Evolutionary conservation across 2,888 invertebrate genomes (phyloP).

Genomic region (Noctua comes): DNA sequence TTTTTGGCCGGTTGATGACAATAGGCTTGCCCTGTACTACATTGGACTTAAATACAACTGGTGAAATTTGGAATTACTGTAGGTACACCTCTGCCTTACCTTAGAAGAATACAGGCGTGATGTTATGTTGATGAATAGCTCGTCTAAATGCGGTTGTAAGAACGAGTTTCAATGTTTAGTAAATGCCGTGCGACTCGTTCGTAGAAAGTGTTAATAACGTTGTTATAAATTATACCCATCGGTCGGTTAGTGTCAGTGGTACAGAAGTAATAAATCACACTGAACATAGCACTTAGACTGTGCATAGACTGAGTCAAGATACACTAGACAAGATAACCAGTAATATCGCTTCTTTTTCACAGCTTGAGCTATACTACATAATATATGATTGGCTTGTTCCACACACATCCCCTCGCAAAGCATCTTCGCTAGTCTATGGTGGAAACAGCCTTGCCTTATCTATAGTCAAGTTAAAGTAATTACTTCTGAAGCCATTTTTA

Average conservation of each 20-base stretch:
- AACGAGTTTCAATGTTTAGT: neutral
- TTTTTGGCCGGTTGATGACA: neutral
- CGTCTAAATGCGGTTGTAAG: neutral
- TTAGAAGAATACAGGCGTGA: neutral
- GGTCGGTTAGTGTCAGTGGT: neutral
- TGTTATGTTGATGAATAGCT: neutral
- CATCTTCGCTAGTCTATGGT: too few species aligned
- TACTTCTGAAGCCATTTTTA: too few species aligned
- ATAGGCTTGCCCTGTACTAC: neutral
- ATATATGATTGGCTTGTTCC: too few species aligned
- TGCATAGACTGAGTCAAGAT: neutral
- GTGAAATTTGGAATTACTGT: too few species aligned
- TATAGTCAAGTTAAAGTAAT: too few species aligned
- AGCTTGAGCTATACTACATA: too few species aligned
- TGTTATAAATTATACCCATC: conserved; percentile 3
- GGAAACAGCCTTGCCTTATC: too few species aligned
- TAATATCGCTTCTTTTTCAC: too few species aligned
- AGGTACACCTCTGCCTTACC: neutral
- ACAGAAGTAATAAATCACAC: conserved; percentile 16
- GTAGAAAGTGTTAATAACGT: conserved; percentile 36
- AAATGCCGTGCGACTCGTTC: neutral
- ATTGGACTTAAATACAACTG: neutral
- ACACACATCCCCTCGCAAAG: too few species aligned
- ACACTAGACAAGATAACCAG: too few species aligned
- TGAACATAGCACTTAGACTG: conserved; percentile 2